These are phyloP conservation scores for Lucifuga dentata DNA, from an alignment of 2,113 vertebrate species.

Conservation along the genomic window DNA sequence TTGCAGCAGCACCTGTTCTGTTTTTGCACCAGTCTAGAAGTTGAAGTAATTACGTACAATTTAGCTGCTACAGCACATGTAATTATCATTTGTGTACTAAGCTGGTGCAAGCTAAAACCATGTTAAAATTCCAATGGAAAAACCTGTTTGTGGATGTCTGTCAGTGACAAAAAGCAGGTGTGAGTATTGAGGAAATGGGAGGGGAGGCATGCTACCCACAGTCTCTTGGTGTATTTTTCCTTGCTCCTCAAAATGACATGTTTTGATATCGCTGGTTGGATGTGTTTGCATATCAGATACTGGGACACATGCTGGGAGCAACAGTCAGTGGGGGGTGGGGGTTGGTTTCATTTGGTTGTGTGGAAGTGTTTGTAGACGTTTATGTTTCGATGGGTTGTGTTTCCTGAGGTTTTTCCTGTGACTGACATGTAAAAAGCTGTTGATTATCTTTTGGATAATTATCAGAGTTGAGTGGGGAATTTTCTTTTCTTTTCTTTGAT, in stretches of 20 bases:
- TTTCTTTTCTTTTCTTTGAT: constrained; percentile 45
- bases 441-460: constrained; percentile 67
- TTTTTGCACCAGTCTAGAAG: neutral
- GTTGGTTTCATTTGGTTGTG: constrained; percentile 30
- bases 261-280: constrained; percentile 43
- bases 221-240: constrained; percentile 8
- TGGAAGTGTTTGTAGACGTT: constrained; percentile 12
- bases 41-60: constrained; percentile 33
- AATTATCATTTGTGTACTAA: constrained; percentile 32
- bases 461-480: constrained; percentile 32
- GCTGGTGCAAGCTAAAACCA: constrained; percentile 17
- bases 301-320: constrained; percentile 40
- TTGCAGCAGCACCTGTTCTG: constrained; percentile 26
- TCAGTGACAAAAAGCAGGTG: constrained; percentile 41
- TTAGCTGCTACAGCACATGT: constrained; percentile 10
- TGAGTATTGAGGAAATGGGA: constrained; percentile 22
- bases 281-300: constrained; percentile 51
- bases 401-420: constrained; percentile 8
- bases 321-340: constrained; percentile 29
- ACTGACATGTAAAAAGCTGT: constrained; percentile 58
- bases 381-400: constrained; percentile 24
- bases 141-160: constrained; percentile 32
- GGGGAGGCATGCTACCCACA: neutral
- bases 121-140: constrained; percentile 5
- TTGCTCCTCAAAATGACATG: constrained; percentile 53